Percentiles rank a stretch among this genome's conserved stretches.
phyloP scores from a whole-genome alignment of 2,797 vertebrate species.

The Chrysocyon brachyurus region DNA sequence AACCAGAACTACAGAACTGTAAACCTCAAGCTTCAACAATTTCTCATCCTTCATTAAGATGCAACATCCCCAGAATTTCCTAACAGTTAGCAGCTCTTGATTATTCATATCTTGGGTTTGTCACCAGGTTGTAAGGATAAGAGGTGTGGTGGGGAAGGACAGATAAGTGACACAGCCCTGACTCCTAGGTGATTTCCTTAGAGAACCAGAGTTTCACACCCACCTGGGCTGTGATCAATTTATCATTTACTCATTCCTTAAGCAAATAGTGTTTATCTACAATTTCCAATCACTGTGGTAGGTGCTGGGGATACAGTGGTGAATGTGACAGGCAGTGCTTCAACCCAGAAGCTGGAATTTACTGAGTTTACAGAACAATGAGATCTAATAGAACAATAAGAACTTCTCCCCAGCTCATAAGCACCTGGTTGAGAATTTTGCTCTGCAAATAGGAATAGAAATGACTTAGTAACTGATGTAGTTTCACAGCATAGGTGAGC shows the following conservation, averaged over 20 bases:
- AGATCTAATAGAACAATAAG: neutral
- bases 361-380: neutral
- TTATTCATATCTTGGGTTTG: constrained; percentile 9
- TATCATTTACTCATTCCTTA: neutral
- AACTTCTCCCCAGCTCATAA: neutral
- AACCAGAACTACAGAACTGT: neutral
- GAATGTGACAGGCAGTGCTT: neutral
- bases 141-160: neutral
- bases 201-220: neutral
- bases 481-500: no score
- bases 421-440: neutral
- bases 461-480: neutral
- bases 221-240: neutral
- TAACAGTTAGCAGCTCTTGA: constrained; percentile 2
- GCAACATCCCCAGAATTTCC: neutral
- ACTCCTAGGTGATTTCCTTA: neutral
- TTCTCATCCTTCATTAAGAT: neutral
- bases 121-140: neutral
- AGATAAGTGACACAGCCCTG: neutral
- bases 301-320: neutral
- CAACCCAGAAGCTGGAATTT: neutral
- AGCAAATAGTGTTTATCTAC: neutral
- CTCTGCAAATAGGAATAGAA: neutral
- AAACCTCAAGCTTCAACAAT: neutral
- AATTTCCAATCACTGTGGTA: neutral